These are phyloP conservation scores for Phyllostomus discolor DNA, from an alignment of 2,113 vertebrate genomes.

Conservation along the genomic window DNA sequence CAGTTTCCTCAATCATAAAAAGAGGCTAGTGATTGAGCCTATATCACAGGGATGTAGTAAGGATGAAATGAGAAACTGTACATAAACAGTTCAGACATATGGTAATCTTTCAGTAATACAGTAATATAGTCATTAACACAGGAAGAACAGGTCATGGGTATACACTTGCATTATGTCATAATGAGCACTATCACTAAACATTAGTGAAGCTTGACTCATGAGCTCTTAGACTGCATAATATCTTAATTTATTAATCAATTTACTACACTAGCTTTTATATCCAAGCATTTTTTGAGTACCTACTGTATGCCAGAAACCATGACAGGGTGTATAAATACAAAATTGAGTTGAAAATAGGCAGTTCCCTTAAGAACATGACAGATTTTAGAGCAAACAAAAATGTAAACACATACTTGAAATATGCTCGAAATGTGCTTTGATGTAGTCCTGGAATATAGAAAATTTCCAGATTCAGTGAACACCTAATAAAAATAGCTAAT, in stretches of 20 bases:
- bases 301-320: background rate
- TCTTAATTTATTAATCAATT: background rate
- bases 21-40: background rate
- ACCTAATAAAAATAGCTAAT: background rate
- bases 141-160: background rate
- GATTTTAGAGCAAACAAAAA: background rate
- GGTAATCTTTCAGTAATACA: too few relatives aligned
- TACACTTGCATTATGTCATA: accelerated
- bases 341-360: background rate
- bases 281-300: background rate
- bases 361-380: background rate
- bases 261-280: background rate
- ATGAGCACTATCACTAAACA: background rate
- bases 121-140: background rate
- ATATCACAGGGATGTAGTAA: background rate
- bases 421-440: background rate
- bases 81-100: background rate
- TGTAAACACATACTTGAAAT: background rate
- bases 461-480: background rate
- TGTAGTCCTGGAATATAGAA: background rate
- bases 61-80: background rate
- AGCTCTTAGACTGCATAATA: background rate
- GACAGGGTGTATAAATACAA: background rate
- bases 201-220: accelerated
- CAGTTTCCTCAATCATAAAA: background rate